Percentiles rank a stretch among this genome's conserved stretches.
Evolutionary conservation across 1,140 invertebrate species (phyloP).

Genomic region (Drosophila chauvacae): DNA sequence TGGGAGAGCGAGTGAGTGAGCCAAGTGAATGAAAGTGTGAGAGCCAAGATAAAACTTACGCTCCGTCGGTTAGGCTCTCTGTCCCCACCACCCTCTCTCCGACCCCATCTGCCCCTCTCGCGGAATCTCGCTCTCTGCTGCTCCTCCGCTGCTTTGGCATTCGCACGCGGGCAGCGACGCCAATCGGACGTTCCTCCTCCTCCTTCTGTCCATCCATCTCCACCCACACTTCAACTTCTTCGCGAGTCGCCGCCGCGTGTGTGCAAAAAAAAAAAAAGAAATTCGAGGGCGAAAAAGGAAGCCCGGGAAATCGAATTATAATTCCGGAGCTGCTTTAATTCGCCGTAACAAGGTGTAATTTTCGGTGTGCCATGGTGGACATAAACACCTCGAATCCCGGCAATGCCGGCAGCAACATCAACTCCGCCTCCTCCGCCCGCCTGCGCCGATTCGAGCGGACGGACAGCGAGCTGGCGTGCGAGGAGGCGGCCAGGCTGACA

Average conservation of each 20-base stretch:
- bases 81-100: neutral
- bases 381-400: slow-evolving; percentile 30
- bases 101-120: neutral
- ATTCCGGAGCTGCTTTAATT: slow-evolving; percentile 6
- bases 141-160: slow-evolving; percentile 25
- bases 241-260: slow-evolving; percentile 3
- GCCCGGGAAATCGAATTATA: slow-evolving; percentile 16
- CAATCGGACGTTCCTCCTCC: slow-evolving; percentile 39
- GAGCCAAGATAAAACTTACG: slow-evolving; percentile 31
- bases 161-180: slow-evolving; percentile 39
- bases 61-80: slow-evolving; percentile 2
- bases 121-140: slow-evolving; percentile 21
- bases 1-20: slow-evolving; percentile 34
- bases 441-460: slow-evolving; percentile 87
- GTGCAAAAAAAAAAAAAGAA: slow-evolving; percentile 7
- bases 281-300: slow-evolving; percentile 11
- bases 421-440: slow-evolving; percentile 65
- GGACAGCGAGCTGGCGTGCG: slow-evolving; percentile 93
- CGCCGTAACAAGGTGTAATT: slow-evolving; percentile 10
- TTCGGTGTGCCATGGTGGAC: slow-evolving; percentile 32
- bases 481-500: slow-evolving; percentile 90
- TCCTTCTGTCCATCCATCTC: slow-evolving; percentile 4
- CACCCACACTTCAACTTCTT: slow-evolving; percentile 10
- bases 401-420: slow-evolving; percentile 66
- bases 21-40: slow-evolving; percentile 22